These are phyloP conservation scores for Zonotrichia albicollis DNA, from an alignment of 2,797 vertebrate genomes.

Conservation along the genomic window DNA sequence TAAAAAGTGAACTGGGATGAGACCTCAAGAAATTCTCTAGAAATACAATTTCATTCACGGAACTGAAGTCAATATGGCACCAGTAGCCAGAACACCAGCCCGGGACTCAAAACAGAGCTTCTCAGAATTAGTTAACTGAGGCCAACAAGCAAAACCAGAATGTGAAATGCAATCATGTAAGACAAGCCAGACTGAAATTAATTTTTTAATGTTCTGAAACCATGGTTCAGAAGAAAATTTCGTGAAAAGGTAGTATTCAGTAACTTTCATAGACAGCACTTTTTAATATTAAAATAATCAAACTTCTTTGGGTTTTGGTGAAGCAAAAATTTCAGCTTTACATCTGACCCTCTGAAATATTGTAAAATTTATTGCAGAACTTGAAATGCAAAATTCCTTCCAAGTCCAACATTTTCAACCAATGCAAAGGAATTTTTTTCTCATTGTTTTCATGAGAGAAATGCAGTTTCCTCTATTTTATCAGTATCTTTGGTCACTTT, in stretches of 20 bases:
- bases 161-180: neutral
- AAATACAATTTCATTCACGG: neutral
- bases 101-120: neutral
- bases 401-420: neutral
- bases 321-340: neutral
- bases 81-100: neutral
- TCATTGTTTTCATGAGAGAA: neutral
- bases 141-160: neutral
- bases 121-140: neutral
- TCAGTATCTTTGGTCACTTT: neutral
- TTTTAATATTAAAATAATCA: neutral
- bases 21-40: neutral
- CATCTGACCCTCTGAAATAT: neutral
- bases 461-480: neutral
- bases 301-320: neutral
- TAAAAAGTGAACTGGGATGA: neutral
- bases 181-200: neutral
- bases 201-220: neutral
- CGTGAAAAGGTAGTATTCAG: neutral
- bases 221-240: neutral
- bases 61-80: neutral
- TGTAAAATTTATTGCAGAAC: neutral
- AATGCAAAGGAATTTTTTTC: neutral
- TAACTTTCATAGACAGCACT: neutral
- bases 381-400: neutral